Conservation (phyloP, 2,113 vertebrate species). For the Pao palembangensis region DNA sequence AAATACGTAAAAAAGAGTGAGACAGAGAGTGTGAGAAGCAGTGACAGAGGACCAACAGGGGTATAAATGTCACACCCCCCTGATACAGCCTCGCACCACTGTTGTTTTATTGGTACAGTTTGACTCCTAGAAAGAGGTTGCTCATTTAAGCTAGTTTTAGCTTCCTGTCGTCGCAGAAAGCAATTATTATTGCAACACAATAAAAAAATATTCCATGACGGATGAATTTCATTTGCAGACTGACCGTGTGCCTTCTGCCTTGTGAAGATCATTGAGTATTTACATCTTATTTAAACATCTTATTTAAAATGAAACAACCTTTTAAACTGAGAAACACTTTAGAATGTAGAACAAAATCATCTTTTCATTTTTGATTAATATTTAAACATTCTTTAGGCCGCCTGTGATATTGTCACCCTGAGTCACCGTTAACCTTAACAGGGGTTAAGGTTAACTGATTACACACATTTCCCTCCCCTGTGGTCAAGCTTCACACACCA, state of each 20-base stretch:
- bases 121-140: neutral
- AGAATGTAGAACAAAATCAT: too few relatives aligned
- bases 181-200: too few relatives aligned
- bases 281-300: too few relatives aligned
- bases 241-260: too few relatives aligned
- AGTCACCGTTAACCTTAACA: conserved; percentile 28
- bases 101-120: neutral
- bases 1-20: conserved; percentile 20
- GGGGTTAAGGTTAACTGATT: conserved; percentile 35
- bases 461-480: conserved; percentile 30
- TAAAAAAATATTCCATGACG: too few relatives aligned
- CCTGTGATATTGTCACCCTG: conserved; percentile 5
- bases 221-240: too few relatives aligned
- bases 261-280: too few relatives aligned
- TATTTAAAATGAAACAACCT: too few relatives aligned
- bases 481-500: conserved; percentile 41
- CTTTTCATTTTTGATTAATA: neutral
- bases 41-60: conserved; percentile 28
- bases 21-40: conserved; percentile 30
- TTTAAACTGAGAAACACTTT: too few relatives aligned
- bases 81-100: conserved; percentile 46
- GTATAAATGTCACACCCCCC: conserved; percentile 62
- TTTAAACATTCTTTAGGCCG: neutral
- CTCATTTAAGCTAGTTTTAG: too few relatives aligned
- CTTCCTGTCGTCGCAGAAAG: too few relatives aligned